Evolutionary conservation across 2,888 invertebrate species (phyloP), one percentile per base, ranked within the genome.

Genomic region (Dexiosoma caninum): DNA sequence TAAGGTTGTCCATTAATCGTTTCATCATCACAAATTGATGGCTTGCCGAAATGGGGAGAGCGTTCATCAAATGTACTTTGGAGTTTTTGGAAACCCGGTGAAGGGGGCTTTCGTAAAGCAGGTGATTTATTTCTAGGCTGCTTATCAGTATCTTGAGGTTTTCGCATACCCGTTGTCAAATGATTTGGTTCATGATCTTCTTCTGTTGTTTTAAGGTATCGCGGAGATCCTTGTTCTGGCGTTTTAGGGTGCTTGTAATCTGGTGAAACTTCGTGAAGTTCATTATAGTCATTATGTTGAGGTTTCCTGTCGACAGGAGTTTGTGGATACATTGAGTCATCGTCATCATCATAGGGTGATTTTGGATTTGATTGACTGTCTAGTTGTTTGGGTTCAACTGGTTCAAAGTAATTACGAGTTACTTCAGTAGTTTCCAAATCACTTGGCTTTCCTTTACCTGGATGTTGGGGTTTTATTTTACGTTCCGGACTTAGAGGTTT

Each of bases 21-120:
- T 10, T 10, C 9, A 40, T 70, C 70, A 21, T 59, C 14, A 12
- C 4, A 6, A 10, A 10, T 37, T 6, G 12, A 7, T 8, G 59
- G 60, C 21, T 49, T 64, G 23, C 53, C 40, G 32, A 19, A 64
- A 6, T 64, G 42, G 0, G 72, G 53, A 19, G 62, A 35, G 0
- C 16, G 53, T 44, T 53, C 53, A 55, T 64, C 72, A 64, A 64
- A 62, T 23, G 62, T 55, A 10, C 42, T 53, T 72, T 72, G 51
- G 14, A 62, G 51, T 10, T 62, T 71, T 62, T 62, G 40, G 21
- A 62, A 71, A 14, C 71, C 42, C 8, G 71, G 14, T 14, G 60
- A 62, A 7, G 21, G 14, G 44, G 72, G 62, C 10, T 72, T 64
- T 10, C 62, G 42, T 9, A 51, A 62, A 62, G 5, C 7, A 0